Conservation (phyloP, 2,797 vertebrate genomes). For the Acipenser oxyrinchus region DNA sequence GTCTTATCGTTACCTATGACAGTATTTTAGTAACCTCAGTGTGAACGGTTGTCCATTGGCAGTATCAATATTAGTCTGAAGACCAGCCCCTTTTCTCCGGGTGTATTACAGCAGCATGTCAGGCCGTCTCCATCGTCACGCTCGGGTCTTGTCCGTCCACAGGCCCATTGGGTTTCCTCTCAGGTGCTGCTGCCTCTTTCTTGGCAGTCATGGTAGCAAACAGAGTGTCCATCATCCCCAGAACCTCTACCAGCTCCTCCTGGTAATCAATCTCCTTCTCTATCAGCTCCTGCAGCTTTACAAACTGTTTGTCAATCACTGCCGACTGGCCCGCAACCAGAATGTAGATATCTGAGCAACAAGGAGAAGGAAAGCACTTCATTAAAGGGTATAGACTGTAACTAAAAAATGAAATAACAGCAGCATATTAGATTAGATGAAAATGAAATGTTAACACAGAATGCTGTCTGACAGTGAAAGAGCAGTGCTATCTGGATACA, state of each 20-base stretch:
- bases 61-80: no score
- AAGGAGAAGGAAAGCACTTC: not conserved
- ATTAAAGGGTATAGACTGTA: not conserved
- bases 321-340: slow-evolving; percentile 76
- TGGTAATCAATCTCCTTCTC: slow-evolving; percentile 83
- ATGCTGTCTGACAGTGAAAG: not conserved
- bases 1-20: no score
- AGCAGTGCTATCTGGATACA: no score
- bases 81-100: no score
- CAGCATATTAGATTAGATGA: not conserved
- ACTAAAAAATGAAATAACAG: not conserved
- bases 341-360: slow-evolving; percentile 72
- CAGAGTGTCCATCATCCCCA: slow-evolving; percentile 93
- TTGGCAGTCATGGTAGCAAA: slow-evolving; percentile 77
- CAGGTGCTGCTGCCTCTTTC: slow-evolving; percentile 40
- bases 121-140: slow-evolving; percentile 21
- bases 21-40: no score
- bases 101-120: not conserved
- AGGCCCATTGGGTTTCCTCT: slow-evolving; percentile 45
- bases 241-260: slow-evolving; percentile 78
- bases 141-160: slow-evolving; percentile 30
- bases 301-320: slow-evolving; percentile 77
- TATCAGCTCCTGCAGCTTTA: slow-evolving; percentile 75
- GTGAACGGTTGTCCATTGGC: no score
- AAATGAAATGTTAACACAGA: not conserved